Base-by-base conservation (phyloP, 2,888 invertebrate genomes). In the Venustoraphidia nigricollis region DNA sequence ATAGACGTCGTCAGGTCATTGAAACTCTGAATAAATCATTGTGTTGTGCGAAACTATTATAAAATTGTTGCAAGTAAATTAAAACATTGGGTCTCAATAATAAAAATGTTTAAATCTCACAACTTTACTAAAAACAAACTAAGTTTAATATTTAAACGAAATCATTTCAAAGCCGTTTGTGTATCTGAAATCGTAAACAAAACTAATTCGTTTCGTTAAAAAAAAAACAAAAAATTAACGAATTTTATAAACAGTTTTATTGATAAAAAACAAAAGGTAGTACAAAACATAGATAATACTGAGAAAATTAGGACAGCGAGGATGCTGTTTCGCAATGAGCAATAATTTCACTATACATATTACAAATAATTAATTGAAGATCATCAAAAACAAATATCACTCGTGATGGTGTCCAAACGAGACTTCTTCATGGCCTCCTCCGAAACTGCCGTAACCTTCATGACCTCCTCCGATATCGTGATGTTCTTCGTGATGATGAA, bases 401-500 rank as follows among this genome's bases (percentile, higher is more conserved):
- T 41, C 50, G 27, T 51, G 51, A 36, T 43, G 11, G 14, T 52
- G 49, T 46, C 51, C 48, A 38, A 47, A 51, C 27, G 62, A 63
- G 45, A 56, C 58, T 34, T 60, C 59, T 47, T 61, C 59, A 42
- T 55, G 50, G 38, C 57, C 59, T 44, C 58, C 57, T 44, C 53
- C 53, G 41, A 55, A 47, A 27, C 54, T 54, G 13, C 61, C 61
- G 53, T 57, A 59, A 48, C 59, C 59, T 51, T 57, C 63, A 14
- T 53, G 53, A 44, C 53, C 55, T 34, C 52, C 53, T 36, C 52
- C 53, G 46, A 56, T 52, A 27, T 59, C 58, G 14, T 66, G 59
- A 45, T 67, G 67, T 41, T 54, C 44, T 9, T 55, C 51, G 34
- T 59, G 54, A 44, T 58, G 52, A 47, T 79, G 75, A 34, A 81